These are phyloP conservation scores for Gnatocerus cornutus DNA, from an alignment of 2,888 invertebrate species.

Conservation along the genomic window DNA sequence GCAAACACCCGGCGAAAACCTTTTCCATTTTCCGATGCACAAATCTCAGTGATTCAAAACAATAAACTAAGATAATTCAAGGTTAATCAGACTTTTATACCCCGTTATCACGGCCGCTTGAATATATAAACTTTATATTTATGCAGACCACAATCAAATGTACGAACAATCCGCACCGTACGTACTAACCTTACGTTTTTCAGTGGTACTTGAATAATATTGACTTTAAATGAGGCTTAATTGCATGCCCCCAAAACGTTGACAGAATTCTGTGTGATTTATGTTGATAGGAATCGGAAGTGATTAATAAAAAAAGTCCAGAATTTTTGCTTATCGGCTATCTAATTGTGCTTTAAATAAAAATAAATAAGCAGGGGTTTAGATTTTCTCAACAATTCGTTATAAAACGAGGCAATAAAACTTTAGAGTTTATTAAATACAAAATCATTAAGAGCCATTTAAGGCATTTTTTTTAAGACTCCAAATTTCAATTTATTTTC, in stretches of 20 bases:
- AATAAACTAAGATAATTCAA: conserved; percentile 45
- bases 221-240: conserved; percentile 34
- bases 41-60: conserved; percentile 21
- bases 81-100: conserved; percentile 45
- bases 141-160: conserved; percentile 42
- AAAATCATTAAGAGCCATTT: too few relatives aligned
- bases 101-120: conserved; percentile 42
- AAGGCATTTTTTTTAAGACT: too few relatives aligned
- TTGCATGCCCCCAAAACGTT: conserved; percentile 16
- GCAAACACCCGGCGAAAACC: background rate
- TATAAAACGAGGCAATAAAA: too few relatives aligned
- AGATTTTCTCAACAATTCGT: too few relatives aligned
- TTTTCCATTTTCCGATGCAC: conserved; percentile 20
- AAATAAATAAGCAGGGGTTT: too few relatives aligned
- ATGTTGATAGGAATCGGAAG: conserved; percentile 4
- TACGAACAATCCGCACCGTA: conserved; percentile 19
- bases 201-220: conserved; percentile 20
- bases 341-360: too few relatives aligned
- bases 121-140: conserved; percentile 39
- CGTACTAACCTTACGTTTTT: conserved; percentile 28
- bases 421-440: too few relatives aligned
- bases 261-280: conserved; percentile 15
- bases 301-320: conserved; percentile 7
- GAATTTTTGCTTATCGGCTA: background rate
- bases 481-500: too few relatives aligned